A percentile compares a stretch with the other conserved stretches of the same genome.
Conservation (phyloP, 2,113 vertebrate genomes). For the Tapirus terrestris region DNA sequence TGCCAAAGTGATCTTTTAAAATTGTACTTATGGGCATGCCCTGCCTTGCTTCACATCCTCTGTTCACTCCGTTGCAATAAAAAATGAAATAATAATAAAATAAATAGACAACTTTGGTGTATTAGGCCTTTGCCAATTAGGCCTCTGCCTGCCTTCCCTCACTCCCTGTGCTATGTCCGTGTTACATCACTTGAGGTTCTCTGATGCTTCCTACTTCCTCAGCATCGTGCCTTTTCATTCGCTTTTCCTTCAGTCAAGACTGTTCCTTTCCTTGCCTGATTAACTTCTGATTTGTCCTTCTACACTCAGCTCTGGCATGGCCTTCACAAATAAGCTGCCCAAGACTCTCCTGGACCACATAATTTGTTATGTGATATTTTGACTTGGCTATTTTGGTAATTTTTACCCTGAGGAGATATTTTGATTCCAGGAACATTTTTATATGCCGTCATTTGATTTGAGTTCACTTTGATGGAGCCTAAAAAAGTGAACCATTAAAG, state of each 20-base stretch:
- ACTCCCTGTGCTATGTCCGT: not conserved
- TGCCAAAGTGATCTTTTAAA: not conserved
- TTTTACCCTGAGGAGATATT: slow-evolving; percentile 19
- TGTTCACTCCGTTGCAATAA: no score
- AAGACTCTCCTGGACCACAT: not conserved
- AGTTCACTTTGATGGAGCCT: not conserved
- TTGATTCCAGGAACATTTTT: slow-evolving; percentile 22
- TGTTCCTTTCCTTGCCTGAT: not conserved
- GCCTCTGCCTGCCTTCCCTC: not conserved
- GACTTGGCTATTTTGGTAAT: not conserved
- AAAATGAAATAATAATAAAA: not conserved
- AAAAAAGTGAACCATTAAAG: not conserved
- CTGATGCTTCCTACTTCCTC: not conserved
- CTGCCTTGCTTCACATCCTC: not conserved
- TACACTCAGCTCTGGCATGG: not conserved
- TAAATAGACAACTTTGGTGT: not conserved
- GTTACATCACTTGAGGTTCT: not conserved
- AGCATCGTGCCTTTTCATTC: not conserved
- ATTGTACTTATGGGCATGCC: not conserved
- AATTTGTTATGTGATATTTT: not conserved
- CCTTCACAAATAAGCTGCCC: not conserved
- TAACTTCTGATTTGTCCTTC: not conserved
- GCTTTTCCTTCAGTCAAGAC: not conserved
- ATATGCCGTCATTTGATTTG: not conserved
- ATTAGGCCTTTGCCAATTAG: not conserved